Conservation (phyloP, 2,113 vertebrate genomes). For the Neopipo cinnamomea region DNA sequence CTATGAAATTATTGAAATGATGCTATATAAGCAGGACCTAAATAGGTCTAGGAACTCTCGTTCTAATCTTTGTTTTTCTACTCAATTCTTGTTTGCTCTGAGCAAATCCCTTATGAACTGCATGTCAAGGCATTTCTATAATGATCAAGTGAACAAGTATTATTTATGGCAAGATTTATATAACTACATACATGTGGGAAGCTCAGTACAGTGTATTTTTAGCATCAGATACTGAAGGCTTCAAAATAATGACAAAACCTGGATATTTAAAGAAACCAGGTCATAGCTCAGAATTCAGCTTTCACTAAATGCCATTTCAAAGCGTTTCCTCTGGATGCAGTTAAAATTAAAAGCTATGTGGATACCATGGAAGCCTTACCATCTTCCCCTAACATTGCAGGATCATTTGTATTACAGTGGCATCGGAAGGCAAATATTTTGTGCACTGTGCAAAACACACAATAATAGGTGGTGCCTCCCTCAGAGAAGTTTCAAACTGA, state of each 20-base stretch:
- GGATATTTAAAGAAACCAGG: conserved; percentile 42
- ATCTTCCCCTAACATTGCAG: not conserved
- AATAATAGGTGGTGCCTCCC: not conserved
- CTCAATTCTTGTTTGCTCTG: conserved; percentile 2
- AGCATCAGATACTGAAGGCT: conserved; percentile 16
- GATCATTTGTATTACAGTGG: not conserved
- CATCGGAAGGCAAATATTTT: not conserved
- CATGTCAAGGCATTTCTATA: not conserved
- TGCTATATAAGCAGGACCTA: not conserved
- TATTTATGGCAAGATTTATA: conserved; percentile 57
- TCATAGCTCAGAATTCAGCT: not conserved
- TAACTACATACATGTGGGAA: conserved; percentile 20
- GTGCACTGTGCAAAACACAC: not conserved
- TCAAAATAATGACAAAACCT: conserved; percentile 37
- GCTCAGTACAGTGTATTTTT: conserved; percentile 38
- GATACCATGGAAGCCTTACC: not conserved
- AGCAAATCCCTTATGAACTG: conserved; percentile 30
- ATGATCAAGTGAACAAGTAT: not conserved
- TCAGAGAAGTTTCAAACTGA: not conserved
- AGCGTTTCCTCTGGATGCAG: not conserved
- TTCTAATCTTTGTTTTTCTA: not conserved
- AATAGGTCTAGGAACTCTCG: not conserved
- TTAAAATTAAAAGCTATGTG: not conserved
- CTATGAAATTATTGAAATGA: not conserved
- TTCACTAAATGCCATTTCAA: not conserved